Evolutionary conservation across 1,140 invertebrate species (phyloP).

Genomic region (Drosophila seguyi): DNA sequence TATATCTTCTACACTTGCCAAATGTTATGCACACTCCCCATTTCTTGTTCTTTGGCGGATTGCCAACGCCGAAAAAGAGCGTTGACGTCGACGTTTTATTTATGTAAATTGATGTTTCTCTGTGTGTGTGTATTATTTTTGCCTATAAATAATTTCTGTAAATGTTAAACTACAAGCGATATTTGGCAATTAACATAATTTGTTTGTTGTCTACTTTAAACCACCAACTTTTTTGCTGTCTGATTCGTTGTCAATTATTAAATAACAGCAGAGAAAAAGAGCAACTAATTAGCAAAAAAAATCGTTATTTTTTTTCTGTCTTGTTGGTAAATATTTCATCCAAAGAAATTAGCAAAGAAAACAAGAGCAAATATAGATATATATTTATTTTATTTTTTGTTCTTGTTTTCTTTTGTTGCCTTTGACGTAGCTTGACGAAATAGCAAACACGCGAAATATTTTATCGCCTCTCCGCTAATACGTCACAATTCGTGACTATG

Average conservation of each 20-base stretch:
- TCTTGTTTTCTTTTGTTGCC: constrained; percentile 13
- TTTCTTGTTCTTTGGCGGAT: constrained; percentile 29
- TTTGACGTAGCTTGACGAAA: constrained; percentile 45
- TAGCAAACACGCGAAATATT: constrained; percentile 73
- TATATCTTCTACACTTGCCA: constrained; percentile 20
- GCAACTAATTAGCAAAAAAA: neutral
- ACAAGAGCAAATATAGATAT: neutral
- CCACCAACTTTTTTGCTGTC: constrained; percentile 12
- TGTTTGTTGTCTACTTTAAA: constrained; percentile 9
- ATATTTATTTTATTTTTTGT: neutral
- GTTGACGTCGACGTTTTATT: constrained; percentile 25
- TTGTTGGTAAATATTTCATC: constrained; percentile 3
- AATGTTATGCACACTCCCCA: constrained; percentile 61
- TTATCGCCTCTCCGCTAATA: constrained; percentile 71
- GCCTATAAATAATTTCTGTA: constrained; percentile 46
- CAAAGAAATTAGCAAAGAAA: constrained; percentile 3
- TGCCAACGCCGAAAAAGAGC: constrained; percentile 29
- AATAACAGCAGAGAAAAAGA: neutral
- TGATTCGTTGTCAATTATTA: neutral
- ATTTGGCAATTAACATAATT: constrained; percentile 7
- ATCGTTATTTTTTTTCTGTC: neutral
- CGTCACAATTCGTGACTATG: constrained; percentile 65
- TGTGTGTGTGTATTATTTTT: constrained; percentile 9
- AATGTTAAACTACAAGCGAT: constrained; percentile 23
- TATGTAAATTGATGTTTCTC: constrained; percentile 5